Conservation (phyloP, 1,140 invertebrate species). For the Solenopsis invicta region DNA sequence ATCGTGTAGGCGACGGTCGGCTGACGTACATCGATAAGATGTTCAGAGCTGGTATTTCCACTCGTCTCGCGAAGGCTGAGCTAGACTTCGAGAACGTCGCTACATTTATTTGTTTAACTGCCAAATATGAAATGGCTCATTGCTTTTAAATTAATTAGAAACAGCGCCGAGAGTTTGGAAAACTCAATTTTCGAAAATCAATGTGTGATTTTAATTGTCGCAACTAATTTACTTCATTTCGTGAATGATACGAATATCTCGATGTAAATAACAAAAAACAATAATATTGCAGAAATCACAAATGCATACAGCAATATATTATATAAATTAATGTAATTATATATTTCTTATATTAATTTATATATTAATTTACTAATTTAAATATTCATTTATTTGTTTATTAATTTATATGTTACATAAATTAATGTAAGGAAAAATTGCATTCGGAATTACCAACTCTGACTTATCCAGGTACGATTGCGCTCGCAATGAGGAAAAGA, state of each 20-base stretch:
- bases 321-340: not conserved
- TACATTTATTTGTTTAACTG: not conserved
- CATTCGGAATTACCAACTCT: constrained; percentile 16
- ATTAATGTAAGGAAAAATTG: not conserved
- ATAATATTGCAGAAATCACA: not conserved
- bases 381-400: no score
- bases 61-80: not conserved
- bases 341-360: no score
- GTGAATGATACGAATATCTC: not conserved
- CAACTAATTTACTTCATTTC: not conserved
- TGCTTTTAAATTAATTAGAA: not conserved
- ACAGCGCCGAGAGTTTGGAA: not conserved
- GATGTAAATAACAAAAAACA: not conserved
- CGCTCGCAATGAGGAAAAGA: not conserved
- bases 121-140: not conserved
- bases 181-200: not conserved
- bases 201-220: not conserved
- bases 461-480: not conserved
- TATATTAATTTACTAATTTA: no score
- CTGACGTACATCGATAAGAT: not conserved
- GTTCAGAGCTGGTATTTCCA: constrained; percentile 26
- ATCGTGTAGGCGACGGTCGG: not conserved
- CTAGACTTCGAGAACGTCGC: not conserved
- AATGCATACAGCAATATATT: not conserved
- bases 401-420: constrained; percentile 2